These are phyloP conservation scores for Acromyrmex heyeri DNA, from an alignment of 1,140 invertebrate genomes.

Conservation along the genomic window DNA sequence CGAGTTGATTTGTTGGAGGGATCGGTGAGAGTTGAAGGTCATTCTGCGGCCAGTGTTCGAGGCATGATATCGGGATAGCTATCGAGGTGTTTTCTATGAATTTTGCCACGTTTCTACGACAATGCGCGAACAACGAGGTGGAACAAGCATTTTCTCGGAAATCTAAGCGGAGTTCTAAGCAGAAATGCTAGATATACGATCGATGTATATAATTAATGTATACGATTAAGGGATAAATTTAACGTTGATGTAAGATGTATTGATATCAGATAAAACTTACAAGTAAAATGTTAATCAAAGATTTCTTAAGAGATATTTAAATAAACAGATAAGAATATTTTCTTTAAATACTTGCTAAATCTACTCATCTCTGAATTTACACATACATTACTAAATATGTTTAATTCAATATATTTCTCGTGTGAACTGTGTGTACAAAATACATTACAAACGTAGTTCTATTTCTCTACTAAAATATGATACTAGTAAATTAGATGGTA, in stretches of 20 bases:
- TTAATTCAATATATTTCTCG: background rate
- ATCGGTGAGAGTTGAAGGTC: constrained; percentile 71
- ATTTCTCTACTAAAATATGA: constrained; percentile 5
- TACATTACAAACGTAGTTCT: background rate
- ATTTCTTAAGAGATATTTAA: background rate
- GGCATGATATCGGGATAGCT: constrained; percentile 55
- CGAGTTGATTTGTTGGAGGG: constrained; percentile 29
- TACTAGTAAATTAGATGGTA: constrained; percentile 28
- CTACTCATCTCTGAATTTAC: background rate
- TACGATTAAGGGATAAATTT: constrained; percentile 10
- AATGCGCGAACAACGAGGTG: constrained; percentile 9
- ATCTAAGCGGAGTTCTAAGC: background rate
- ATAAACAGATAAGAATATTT: background rate
- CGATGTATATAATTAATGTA: constrained; percentile 1
- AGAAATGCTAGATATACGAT: background rate
- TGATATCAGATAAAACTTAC: background rate
- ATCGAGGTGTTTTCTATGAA: constrained; percentile 55
- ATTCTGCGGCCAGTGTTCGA: constrained; percentile 55
- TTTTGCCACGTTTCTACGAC: constrained; percentile 44
- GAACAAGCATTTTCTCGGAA: background rate
- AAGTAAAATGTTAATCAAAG: background rate
- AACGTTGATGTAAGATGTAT: background rate
- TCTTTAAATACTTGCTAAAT: background rate
- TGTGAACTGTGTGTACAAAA: background rate
- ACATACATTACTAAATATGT: background rate